phyloP scores from a whole-genome alignment of 2,113 vertebrate species.

The Callithrix jacchus region DNA sequence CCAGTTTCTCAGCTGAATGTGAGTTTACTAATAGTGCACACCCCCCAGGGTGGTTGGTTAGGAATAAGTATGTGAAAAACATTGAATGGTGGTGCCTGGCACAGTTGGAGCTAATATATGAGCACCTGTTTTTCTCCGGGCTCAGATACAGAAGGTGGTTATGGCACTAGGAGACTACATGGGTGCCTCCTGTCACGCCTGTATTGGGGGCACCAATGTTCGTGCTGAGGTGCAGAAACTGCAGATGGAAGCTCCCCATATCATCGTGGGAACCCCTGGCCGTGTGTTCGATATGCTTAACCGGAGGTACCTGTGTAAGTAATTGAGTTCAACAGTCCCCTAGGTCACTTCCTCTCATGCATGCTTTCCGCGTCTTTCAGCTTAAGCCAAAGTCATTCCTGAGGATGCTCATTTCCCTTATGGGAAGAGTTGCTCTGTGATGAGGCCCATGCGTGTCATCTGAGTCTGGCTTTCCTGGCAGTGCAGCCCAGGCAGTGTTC shows the following conservation, averaged over 20 bases:
- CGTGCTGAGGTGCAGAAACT: conserved; percentile 91
- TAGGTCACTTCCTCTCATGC: not conserved
- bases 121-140: rapidly evolving
- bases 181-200: conserved; percentile 92
- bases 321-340: not conserved
- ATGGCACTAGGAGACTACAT: conserved; percentile 94
- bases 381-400: not conserved
- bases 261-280: conserved; percentile 93
- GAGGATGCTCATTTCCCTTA: not conserved
- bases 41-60: not conserved
- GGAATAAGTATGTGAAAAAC: not conserved
- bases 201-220: conserved; percentile 93
- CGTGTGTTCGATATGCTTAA: conserved; percentile 94
- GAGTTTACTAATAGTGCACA: too few relatives aligned
- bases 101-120: not conserved
- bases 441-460: conserved; percentile 91
- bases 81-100: not conserved
- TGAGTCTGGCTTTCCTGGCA: conserved; percentile 79
- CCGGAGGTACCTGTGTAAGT: conserved; percentile 90
- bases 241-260: conserved; percentile 91
- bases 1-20: not conserved
- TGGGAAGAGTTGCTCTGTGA: conserved; percentile 80
- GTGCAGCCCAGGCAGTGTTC: conserved; percentile 77
- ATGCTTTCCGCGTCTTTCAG: not conserved
- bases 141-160: conserved; percentile 94